phyloP scores from a whole-genome alignment of 2,113 vertebrate species.

The Dermatemys mawii region DNA sequence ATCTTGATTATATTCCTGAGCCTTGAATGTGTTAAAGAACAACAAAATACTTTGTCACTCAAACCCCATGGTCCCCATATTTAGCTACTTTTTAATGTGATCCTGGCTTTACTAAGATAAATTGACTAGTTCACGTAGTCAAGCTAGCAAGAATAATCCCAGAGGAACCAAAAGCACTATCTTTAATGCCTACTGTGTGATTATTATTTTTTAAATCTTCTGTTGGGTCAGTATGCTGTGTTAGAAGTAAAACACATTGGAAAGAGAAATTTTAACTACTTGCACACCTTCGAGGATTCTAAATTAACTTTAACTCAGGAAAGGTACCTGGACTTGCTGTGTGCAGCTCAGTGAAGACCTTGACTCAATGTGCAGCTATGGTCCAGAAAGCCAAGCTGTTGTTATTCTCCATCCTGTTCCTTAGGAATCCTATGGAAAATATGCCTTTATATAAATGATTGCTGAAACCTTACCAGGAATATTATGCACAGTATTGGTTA shows the following conservation, averaged over 20 bases:
- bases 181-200: neutral
- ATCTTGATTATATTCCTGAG: neutral
- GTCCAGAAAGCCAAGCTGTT: neutral
- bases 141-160: neutral
- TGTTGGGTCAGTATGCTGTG: neutral
- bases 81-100: neutral
- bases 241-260: too few relatives aligned
- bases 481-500: neutral
- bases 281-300: neutral
- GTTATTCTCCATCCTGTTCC: too few relatives aligned
- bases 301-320: neutral
- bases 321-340: accelerated
- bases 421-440: too few relatives aligned
- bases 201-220: neutral
- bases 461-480: neutral
- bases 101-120: neutral
- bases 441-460: accelerated
- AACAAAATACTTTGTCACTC: neutral
- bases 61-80: neutral
- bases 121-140: neutral
- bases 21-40: neutral
- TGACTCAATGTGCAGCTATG: neutral
- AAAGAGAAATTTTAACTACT: too few relatives aligned
- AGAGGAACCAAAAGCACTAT: neutral
- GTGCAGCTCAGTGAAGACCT: neutral